Evolutionary conservation across 2,888 invertebrate species (phyloP).

Genomic region (Cataglyphis livida): DNA sequence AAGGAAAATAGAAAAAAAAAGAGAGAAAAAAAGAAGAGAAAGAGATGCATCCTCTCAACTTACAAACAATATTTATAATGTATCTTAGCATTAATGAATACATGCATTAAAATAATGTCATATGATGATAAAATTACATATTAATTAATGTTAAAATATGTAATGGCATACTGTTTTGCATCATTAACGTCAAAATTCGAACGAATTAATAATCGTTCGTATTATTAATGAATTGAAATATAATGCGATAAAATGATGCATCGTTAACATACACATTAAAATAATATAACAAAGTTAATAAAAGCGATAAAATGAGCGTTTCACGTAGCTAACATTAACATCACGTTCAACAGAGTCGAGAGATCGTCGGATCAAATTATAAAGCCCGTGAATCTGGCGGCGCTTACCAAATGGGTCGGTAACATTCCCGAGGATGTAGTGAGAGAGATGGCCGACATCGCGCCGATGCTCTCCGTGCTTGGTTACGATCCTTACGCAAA

Average conservation of each 20-base stretch:
- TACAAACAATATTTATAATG: not conserved
- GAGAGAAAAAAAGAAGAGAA: slow-evolving; percentile 62
- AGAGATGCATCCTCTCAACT: not conserved
- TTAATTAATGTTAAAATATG: slow-evolving; percentile 2
- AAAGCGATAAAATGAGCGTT: not conserved
- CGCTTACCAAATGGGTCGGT: slow-evolving; percentile 96
- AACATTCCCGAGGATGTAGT: slow-evolving; percentile 96
- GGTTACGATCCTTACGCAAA: slow-evolving; percentile 99
- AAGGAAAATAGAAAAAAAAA: slow-evolving; percentile 83
- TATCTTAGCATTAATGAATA: not conserved
- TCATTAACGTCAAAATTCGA: not conserved
- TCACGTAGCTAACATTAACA: not conserved
- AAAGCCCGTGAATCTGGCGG: slow-evolving; percentile 98
- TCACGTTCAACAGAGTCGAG: slow-evolving; percentile 91
- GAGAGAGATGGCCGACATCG: slow-evolving; percentile 96
- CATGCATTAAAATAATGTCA: slow-evolving; percentile 4
- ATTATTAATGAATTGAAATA: not conserved
- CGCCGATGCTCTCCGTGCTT: slow-evolving; percentile 96
- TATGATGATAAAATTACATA: not conserved
- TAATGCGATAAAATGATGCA: not conserved
- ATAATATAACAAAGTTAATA: not conserved
- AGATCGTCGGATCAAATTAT: slow-evolving; percentile 99
- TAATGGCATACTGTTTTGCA: not conserved
- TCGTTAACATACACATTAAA: not conserved
- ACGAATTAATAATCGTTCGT: not conserved